These are phyloP conservation scores for Knipowitschia caucasica DNA, from an alignment of 2,797 vertebrate species.

Conservation along the genomic window DNA sequence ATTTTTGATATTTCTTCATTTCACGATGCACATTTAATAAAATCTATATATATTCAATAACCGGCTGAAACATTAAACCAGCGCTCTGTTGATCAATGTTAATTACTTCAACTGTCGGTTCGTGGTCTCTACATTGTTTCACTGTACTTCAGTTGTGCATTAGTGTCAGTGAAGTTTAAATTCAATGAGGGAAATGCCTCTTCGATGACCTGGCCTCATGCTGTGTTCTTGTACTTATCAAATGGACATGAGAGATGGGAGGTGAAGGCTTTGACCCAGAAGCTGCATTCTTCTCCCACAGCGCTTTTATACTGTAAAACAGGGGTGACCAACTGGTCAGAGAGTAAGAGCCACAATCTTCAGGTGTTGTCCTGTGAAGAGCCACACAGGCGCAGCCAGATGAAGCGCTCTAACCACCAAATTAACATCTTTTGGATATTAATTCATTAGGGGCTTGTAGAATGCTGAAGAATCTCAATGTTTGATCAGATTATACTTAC, in stretches of 20 bases:
- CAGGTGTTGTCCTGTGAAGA: no score
- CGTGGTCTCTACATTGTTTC: background rate
- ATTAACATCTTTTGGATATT: no score
- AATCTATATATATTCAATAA: background rate
- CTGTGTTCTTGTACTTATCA: constrained; percentile 6
- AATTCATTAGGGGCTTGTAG: no score
- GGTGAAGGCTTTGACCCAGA: constrained; percentile 1
- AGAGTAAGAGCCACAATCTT: no score
- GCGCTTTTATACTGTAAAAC: background rate
- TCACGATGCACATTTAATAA: no score
- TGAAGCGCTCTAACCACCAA: no score
- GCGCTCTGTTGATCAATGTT: background rate
- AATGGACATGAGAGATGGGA: constrained; percentile 7
- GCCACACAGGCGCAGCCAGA: no score
- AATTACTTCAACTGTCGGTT: background rate
- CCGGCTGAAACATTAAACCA: background rate
- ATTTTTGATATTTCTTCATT: no score
- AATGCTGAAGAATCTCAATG: no score
- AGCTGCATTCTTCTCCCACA: background rate
- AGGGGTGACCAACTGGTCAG: no score
- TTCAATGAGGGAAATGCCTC: constrained; percentile 2
- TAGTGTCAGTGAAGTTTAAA: constrained; percentile 17
- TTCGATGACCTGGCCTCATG: constrained; percentile 20
- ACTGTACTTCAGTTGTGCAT: constrained; percentile 8
- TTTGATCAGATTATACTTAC: no score